These are phyloP conservation scores for Sebastes taczanowskii DNA, from an alignment of 2,797 vertebrate species.

Conservation along the genomic window DNA sequence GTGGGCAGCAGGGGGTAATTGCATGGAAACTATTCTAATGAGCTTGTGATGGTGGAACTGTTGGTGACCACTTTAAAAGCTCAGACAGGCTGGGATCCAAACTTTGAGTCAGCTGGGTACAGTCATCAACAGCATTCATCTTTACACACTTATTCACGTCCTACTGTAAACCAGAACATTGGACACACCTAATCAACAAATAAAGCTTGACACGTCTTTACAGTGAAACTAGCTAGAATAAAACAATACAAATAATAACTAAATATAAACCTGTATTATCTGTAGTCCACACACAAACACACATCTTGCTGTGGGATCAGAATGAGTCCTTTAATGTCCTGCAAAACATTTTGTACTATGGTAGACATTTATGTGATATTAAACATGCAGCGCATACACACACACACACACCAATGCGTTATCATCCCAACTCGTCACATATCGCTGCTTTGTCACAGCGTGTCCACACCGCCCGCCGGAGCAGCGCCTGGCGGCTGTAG, in stretches of 20 bases:
- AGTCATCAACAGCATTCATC: not conserved
- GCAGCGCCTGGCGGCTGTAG: no score
- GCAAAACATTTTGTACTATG: not conserved
- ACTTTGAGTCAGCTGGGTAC: not conserved
- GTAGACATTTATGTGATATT: not conserved
- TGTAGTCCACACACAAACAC: not conserved
- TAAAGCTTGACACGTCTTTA: not conserved
- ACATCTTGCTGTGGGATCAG: not conserved
- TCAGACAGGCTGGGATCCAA: not conserved
- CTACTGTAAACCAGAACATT: not conserved
- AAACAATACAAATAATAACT: no score
- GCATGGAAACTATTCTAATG: constrained; percentile 13
- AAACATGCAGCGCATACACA: not conserved
- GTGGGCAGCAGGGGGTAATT: not conserved
- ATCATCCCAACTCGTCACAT: no score
- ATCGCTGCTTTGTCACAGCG: no score
- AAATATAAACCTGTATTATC: not conserved
- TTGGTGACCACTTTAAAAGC: not conserved
- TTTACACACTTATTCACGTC: not conserved
- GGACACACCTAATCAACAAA: not conserved
- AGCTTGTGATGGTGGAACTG: constrained; percentile 3
- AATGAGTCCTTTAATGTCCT: not conserved
- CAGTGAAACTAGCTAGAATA: not conserved
- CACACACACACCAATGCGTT: not conserved
- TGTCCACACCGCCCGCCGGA: no score